These are phyloP conservation scores for Premnoplex brunnescens DNA, from an alignment of 2,797 vertebrate genomes.

Conservation along the genomic window DNA sequence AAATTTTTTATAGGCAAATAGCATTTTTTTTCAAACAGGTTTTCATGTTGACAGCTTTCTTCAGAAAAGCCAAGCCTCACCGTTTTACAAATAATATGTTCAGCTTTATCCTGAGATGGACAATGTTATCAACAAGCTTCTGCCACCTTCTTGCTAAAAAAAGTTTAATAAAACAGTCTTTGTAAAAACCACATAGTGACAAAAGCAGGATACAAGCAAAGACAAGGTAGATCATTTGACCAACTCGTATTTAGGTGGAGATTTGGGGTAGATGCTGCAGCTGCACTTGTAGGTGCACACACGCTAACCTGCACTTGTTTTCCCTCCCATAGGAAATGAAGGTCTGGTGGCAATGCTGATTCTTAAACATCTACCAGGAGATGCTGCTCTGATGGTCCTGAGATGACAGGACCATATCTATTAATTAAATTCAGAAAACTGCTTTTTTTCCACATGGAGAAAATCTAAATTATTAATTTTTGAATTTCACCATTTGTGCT, in stretches of 20 bases:
- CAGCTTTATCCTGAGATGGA: not conserved
- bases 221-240: not conserved
- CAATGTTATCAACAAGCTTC: not conserved
- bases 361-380: not conserved
- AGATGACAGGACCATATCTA: not conserved
- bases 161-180: not conserved
- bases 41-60: not conserved
- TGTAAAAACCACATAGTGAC: not conserved
- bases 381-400: not conserved
- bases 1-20: not conserved
- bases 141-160: not conserved
- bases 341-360: not conserved
- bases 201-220: not conserved
- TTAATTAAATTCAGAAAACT: not conserved
- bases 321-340: not conserved
- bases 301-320: not conserved
- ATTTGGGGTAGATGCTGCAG: not conserved
- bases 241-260: not conserved
- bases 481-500: not conserved
- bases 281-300: not conserved
- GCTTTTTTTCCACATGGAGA: not conserved
- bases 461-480: not conserved
- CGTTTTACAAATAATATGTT: not conserved
- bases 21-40: not conserved
- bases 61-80: conserved; percentile 5